Evolutionary conservation across 2,888 invertebrate genomes (phyloP).

Genomic region (Anoncus sp.): DNA sequence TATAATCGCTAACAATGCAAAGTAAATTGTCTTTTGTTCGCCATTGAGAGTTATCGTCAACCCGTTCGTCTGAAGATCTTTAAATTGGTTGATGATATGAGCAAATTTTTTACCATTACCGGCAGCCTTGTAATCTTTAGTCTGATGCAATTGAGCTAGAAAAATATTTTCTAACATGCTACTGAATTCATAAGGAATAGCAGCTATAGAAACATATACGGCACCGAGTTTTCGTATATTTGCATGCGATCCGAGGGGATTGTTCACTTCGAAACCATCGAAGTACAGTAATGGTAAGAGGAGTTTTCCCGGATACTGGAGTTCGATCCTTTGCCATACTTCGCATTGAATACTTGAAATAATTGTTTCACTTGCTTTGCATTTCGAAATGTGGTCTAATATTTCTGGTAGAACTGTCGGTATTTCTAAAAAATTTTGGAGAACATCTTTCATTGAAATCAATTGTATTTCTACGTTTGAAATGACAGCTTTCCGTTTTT

Average conservation of each 20-base stretch:
- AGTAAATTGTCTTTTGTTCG: constrained; percentile 36
- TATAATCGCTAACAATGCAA: constrained; percentile 45
- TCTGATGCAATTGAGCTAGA: constrained; percentile 63
- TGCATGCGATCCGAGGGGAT: constrained; percentile 60
- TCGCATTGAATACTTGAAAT: constrained; percentile 46
- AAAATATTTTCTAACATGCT: constrained; percentile 67
- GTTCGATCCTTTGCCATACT: constrained; percentile 53
- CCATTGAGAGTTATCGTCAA: constrained; percentile 29
- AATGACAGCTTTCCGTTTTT: constrained; percentile 26
- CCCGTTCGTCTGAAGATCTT: constrained; percentile 47
- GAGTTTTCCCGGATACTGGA: constrained; percentile 32
- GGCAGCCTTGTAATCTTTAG: constrained; percentile 47
- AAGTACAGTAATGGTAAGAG: constrained; percentile 57
- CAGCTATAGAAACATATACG: constrained; percentile 58
- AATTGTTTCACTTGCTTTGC: constrained; percentile 23
- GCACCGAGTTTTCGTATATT: constrained; percentile 65
- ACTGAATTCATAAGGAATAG: constrained; percentile 56
- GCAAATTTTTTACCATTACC: constrained; percentile 31
- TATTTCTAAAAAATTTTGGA: constrained; percentile 58
- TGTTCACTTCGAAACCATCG: constrained; percentile 68
- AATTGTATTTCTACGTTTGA: constrained; percentile 29
- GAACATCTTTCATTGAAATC: constrained; percentile 51
- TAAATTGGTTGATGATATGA: constrained; percentile 30
- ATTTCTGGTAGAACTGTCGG: constrained; percentile 53
- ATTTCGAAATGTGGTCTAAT: constrained; percentile 22